These are phyloP conservation scores for Istiophorus platypterus DNA, from an alignment of 2,113 vertebrate species.

Conservation along the genomic window DNA sequence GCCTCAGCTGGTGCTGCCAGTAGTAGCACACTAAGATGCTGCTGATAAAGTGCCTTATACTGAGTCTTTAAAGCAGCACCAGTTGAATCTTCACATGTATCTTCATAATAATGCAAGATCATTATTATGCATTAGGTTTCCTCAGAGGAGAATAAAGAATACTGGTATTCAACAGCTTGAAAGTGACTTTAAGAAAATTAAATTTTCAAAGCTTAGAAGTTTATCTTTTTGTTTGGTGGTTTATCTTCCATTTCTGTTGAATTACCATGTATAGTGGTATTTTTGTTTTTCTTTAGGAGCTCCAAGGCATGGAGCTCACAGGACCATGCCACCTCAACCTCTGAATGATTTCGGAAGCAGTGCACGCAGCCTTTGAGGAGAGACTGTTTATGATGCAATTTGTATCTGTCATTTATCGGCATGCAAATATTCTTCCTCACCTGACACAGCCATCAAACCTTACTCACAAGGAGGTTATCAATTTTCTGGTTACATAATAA, in stretches of 20 bases:
- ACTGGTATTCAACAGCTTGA: constrained; percentile 13
- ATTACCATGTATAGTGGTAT: constrained; percentile 1
- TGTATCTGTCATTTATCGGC: constrained; percentile 18
- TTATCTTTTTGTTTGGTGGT: constrained; percentile 1
- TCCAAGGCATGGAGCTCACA: not conserved
- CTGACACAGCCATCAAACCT: not conserved
- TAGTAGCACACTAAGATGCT: constrained; percentile 15
- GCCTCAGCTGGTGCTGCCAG: constrained; percentile 23
- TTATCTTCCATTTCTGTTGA: constrained; percentile 30
- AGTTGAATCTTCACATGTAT: constrained; percentile 22
- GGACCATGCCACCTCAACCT: not conserved
- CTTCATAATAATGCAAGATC: constrained; percentile 32
- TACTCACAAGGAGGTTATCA: not conserved
- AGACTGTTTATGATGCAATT: not conserved
- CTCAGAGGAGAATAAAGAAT: constrained; percentile 32
- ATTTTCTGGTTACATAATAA: not conserved
- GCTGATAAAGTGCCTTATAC: constrained; percentile 13
- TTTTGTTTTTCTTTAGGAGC: not conserved
- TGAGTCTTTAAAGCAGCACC: constrained; percentile 16
- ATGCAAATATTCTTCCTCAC: constrained; percentile 1
- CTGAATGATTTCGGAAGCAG: constrained; percentile 13
- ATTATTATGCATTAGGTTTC: constrained; percentile 40
- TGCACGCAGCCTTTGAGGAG: not conserved
- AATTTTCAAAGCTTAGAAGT: constrained; percentile 42
- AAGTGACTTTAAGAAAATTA: constrained; percentile 27